phyloP scores from a whole-genome alignment of 2,797 vertebrate genomes.

The Limnodromus scolopaceus region DNA sequence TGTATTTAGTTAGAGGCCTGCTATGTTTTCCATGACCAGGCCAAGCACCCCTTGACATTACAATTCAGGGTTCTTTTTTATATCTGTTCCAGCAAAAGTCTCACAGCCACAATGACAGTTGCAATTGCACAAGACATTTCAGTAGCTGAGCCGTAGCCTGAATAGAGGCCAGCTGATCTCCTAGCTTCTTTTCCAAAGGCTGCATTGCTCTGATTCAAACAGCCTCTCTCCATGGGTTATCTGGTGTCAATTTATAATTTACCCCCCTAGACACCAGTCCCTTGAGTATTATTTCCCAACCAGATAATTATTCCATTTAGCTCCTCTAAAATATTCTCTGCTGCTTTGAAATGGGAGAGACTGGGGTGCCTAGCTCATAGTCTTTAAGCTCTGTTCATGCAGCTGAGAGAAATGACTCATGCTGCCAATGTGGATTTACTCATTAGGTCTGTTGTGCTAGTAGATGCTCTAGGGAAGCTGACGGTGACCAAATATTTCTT shows the following conservation, averaged over 20 bases:
- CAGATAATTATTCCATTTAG: constrained; percentile 27
- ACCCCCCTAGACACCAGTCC: background rate
- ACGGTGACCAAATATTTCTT: constrained; percentile 73
- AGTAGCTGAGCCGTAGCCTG: background rate
- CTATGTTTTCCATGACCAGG: background rate
- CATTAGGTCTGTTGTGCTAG: constrained; percentile 62
- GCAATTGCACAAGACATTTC: background rate
- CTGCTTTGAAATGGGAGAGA: constrained; percentile 43
- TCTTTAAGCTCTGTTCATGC: constrained; percentile 34
- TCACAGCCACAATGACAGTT: background rate
- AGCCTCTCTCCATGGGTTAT: background rate
- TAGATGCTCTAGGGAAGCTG: constrained; percentile 66
- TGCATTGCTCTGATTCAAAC: background rate
- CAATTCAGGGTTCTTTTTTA: background rate
- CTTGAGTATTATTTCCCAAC: constrained; percentile 1
- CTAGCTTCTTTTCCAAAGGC: background rate
- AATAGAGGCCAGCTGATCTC: background rate
- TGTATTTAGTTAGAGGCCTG: background rate
- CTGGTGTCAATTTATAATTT: background rate
- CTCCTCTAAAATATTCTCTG: background rate
- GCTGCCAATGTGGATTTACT: constrained; percentile 68
- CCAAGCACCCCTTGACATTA: background rate
- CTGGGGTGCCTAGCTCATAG: background rate
- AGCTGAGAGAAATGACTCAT: constrained; percentile 74
- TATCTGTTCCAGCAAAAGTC: background rate